phyloP scores from a whole-genome alignment of 1,140 invertebrate species.

The Formica exsecta region DNA sequence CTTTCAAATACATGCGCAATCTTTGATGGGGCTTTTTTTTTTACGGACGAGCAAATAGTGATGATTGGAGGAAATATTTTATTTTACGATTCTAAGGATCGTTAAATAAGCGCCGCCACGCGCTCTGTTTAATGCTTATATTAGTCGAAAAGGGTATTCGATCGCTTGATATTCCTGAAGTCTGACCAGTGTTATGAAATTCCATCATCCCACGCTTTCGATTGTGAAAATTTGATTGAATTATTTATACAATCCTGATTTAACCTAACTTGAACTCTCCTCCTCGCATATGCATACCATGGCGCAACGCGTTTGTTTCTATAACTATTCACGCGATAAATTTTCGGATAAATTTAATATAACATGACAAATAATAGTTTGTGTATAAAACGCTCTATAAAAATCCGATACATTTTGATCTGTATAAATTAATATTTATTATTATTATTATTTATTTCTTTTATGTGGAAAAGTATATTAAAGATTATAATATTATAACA shows the following conservation, averaged over 20 bases:
- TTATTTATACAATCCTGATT: conserved; percentile 52
- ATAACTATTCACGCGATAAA: conserved; percentile 7
- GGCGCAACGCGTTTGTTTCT: background rate
- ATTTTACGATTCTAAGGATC: conserved; percentile 28
- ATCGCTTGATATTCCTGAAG: conserved; percentile 65
- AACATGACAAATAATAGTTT: conserved; percentile 3
- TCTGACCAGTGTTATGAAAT: conserved; percentile 52
- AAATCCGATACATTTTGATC: background rate
- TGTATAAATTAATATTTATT: conserved; percentile 16
- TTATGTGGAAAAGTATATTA: background rate
- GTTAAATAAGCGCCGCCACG: conserved; percentile 60
- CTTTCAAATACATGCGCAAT: background rate
- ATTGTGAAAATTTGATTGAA: conserved; percentile 22
- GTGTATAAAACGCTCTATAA: background rate
- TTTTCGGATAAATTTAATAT: background rate
- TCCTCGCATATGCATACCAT: background rate
- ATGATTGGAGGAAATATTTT: conserved; percentile 14
- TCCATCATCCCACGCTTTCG: conserved; percentile 41
- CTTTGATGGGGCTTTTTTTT: conserved; percentile 28
- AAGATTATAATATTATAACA: conserved; percentile 19
- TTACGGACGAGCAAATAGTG: conserved; percentile 1
- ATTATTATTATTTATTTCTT: no score
- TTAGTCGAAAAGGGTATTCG: conserved; percentile 54
- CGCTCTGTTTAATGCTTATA: conserved; percentile 26
- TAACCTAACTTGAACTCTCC: conserved; percentile 14